Percentiles rank a stretch among this genome's conserved stretches.
Evolutionary conservation across 2,888 invertebrate species (phyloP).

Genomic region (Cheilosia scutellata): DNA sequence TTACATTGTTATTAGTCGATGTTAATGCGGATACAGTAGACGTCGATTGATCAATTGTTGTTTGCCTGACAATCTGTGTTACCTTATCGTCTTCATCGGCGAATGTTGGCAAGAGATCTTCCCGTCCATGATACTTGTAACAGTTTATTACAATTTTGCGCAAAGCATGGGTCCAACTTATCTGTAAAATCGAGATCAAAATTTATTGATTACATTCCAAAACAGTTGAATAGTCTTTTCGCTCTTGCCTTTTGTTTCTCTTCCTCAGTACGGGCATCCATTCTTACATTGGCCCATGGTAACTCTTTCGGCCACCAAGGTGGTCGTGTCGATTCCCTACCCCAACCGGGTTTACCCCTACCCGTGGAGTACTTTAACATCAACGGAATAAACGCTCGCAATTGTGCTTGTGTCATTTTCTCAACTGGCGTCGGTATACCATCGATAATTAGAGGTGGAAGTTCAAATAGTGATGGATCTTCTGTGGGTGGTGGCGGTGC

Average conservation of each 20-base stretch:
- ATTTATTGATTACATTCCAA: background rate
- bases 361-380: constrained; percentile 99
- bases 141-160: constrained; percentile 98
- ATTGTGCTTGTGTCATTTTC: constrained; percentile 99
- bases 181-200: constrained; percentile 86
- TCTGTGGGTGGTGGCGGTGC: constrained; percentile 92
- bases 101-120: constrained; percentile 97
- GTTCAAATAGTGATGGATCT: constrained; percentile 96
- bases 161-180: constrained; percentile 98
- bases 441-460: constrained; percentile 98
- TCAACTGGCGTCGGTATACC: constrained; percentile 99
- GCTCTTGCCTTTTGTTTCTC: constrained; percentile 95
- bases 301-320: constrained; percentile 99
- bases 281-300: constrained; percentile 99
- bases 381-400: constrained; percentile 97
- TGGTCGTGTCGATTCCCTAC: constrained; percentile 96
- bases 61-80: constrained; percentile 85
- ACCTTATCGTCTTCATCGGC: constrained; percentile 95
- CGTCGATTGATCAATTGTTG: constrained; percentile 77
- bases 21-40: constrained; percentile 76
- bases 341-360: constrained; percentile 99
- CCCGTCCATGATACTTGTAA: constrained; percentile 98
- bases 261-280: constrained; percentile 98
- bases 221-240: background rate
- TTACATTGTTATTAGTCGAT: constrained; percentile 75